Evolutionary conservation across 2,113 vertebrate genomes (phyloP).

Genomic region (Callaeas wilsoni): DNA sequence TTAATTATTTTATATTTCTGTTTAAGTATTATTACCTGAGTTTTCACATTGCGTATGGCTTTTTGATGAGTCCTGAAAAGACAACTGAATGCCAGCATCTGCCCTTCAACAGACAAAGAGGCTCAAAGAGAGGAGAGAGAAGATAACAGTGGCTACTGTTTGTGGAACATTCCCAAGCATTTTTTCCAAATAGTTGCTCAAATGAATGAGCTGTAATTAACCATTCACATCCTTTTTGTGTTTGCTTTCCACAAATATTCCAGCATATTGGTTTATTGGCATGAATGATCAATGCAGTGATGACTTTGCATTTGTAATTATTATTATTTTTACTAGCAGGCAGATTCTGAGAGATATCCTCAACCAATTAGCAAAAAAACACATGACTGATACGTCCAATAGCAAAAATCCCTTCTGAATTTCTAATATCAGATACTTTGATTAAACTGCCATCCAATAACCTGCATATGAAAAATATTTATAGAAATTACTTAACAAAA

Average conservation of each 20-base stretch:
- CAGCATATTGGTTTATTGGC: constrained; percentile 51
- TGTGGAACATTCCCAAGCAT: constrained; percentile 6
- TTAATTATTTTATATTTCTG: not conserved
- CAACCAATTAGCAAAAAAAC: not conserved
- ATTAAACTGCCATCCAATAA: constrained; percentile 14
- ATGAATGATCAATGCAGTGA: constrained; percentile 1
- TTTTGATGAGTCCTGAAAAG: not conserved
- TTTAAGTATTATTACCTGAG: not conserved
- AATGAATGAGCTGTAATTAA: constrained; percentile 59
- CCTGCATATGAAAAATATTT: constrained; percentile 10
- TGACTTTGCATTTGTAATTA: constrained; percentile 48
- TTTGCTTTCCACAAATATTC: constrained; percentile 51
- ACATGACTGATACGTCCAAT: not conserved
- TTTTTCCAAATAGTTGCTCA: constrained; percentile 32
- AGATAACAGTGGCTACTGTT: not conserved
- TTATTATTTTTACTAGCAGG: constrained; percentile 47
- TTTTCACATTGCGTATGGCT: not conserved
- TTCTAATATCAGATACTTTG: not conserved
- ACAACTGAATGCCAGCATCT: not conserved
- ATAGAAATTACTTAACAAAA: constrained; percentile 6
- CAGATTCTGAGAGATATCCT: not conserved
- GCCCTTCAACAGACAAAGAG: not conserved
- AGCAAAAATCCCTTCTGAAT: not conserved
- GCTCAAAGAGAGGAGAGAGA: not conserved
- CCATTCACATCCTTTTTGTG: constrained; percentile 54